Evolutionary conservation across 2,113 vertebrate genomes (phyloP), one percentile per base, ranked within the genome.

Genomic region (Chaetorhynchus papuensis): DNA sequence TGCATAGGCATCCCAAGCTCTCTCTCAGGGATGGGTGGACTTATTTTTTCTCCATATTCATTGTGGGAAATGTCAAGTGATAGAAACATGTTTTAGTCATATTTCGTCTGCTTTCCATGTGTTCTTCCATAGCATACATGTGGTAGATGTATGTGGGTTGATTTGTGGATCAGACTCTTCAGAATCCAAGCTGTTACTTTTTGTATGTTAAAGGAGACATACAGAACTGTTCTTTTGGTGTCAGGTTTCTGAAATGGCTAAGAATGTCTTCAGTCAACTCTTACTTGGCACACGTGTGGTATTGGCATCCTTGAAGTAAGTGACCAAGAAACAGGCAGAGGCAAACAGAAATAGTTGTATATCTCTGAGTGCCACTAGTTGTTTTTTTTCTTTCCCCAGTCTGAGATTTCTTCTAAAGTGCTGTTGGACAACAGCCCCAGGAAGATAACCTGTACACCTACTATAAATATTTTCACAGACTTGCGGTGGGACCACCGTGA

Each of bases 71-170:
- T 91, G 56, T 71, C 83, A 96, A 69, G 52, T 81, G n/a, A 50
- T 59, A 72, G 61, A 94, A 91, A 83, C 39, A 71, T 87, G 81
- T 92, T 96, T 97, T 83, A 94, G 26, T 74, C 64, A 15, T 91
- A 72, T 91, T 31, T 97, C 39, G 57, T 82, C 59, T 50, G 47
- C 16, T 70, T 92, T 76, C 30, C 21, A 10, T 17, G 3, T 89
- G 39, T 52, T 60, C 24, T 89, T 91, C 60, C 11, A 5, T 79
- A 83, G 24, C 15, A 60, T 82, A n/a, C 24, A 9, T 22, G 23
- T 80, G 77, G 54, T 75, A 87, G 93, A 49, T 66, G 11, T 57
- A 13, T 91, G 31, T 74, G 78, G 22, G 15, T 86, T 86, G 52
- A 75, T 83, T 92, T 81, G 53, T 72, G 14, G 45, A 74, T 95